These are phyloP conservation scores for Micrasema longulum DNA, from an alignment of 1,140 invertebrate species.

Conservation along the genomic window DNA sequence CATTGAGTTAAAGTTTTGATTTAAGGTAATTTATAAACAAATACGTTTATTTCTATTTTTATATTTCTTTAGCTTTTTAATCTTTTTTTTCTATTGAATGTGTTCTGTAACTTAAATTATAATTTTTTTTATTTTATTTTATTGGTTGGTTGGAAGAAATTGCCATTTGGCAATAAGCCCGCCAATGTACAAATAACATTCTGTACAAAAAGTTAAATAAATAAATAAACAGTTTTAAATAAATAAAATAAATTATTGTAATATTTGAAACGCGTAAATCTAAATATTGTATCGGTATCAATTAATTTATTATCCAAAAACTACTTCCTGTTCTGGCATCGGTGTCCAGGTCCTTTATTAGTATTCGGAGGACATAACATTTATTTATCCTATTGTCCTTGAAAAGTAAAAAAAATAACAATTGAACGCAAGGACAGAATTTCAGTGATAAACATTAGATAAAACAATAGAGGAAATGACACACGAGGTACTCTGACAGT, in stretches of 20 bases:
- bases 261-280: neutral
- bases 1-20: too few species aligned
- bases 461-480: constrained; percentile 23
- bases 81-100: too few species aligned
- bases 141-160: too few species aligned
- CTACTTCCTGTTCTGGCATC: neutral
- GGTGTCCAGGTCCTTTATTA: neutral
- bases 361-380: constrained; percentile 4
- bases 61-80: too few species aligned
- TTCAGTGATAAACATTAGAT: constrained; percentile 16
- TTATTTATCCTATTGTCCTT: constrained; percentile 6
- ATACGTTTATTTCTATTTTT: too few species aligned
- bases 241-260: constrained; percentile 3
- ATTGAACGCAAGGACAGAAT: constrained; percentile 16
- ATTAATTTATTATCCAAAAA: neutral
- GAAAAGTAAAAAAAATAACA: constrained; percentile 9
- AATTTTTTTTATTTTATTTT: too few species aligned
- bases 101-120: too few species aligned
- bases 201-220: too few species aligned
- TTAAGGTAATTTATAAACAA: too few species aligned
- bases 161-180: too few species aligned
- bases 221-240: neutral
- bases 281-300: neutral
- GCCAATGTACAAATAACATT: too few species aligned
- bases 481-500: too few species aligned